phyloP scores from a whole-genome alignment of 1,140 invertebrate genomes.

The Drosophila sucinea region DNA sequence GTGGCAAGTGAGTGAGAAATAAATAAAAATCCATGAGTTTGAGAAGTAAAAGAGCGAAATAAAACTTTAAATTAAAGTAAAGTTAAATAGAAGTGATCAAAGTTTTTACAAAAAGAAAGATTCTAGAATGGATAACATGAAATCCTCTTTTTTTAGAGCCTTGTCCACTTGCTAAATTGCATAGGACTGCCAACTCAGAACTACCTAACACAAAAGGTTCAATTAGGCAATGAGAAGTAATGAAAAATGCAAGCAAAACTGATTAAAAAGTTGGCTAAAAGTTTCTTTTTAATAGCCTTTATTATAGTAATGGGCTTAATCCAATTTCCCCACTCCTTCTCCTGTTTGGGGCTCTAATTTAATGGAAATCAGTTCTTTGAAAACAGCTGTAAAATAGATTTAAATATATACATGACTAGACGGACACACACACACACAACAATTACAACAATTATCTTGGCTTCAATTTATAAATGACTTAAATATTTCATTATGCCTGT shows the following conservation, averaged over 20 bases:
- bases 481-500: slow-evolving; percentile 3
- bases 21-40: no score
- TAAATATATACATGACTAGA: slow-evolving; percentile 4
- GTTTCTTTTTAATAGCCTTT: background rate
- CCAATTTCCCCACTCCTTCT: background rate
- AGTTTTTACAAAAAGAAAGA: no score
- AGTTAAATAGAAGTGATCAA: no score
- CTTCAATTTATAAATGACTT: slow-evolving; percentile 3
- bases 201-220: background rate
- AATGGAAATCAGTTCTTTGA: background rate
- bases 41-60: no score
- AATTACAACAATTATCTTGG: background rate
- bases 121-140: no score
- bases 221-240: background rate
- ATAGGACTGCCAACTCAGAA: background rate
- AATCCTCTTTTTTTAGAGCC: no score
- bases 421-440: background rate
- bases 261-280: background rate
- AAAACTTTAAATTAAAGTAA: no score
- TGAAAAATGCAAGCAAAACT: background rate
- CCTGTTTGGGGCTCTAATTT: background rate
- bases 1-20: no score
- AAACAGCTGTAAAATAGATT: slow-evolving; percentile 9
- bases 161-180: no score
- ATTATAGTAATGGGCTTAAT: background rate